Percentiles rank a stretch among this genome's conserved stretches.
Conservation (phyloP, 2,888 invertebrate genomes). For the Stegana nigrithorax region DNA sequence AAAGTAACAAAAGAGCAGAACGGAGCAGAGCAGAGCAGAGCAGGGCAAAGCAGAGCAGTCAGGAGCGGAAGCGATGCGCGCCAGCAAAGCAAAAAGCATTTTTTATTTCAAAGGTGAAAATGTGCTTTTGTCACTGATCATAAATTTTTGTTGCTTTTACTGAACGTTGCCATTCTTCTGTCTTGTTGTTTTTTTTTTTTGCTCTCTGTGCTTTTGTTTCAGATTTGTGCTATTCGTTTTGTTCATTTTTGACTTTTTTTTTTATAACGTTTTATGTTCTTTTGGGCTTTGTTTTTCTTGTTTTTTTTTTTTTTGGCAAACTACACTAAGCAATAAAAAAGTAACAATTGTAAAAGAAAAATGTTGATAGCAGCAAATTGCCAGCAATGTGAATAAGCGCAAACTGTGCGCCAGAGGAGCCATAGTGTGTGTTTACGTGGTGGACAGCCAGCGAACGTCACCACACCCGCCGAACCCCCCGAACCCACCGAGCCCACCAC, state of each 20-base stretch:
- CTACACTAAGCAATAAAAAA: conserved; percentile 46
- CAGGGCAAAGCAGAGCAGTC: neutral
- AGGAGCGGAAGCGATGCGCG: neutral
- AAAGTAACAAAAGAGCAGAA: conserved; percentile 43
- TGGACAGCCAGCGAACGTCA: neutral
- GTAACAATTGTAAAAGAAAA: conserved; percentile 45
- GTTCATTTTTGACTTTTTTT: neutral
- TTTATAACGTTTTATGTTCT: too few relatives aligned
- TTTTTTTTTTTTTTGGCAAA: neutral
- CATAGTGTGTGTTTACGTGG: neutral
- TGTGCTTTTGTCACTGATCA: conserved; percentile 60
- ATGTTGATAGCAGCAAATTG: conserved; percentile 39
- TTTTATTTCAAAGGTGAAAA: conserved; percentile 55
- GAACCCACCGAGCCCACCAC: neutral
- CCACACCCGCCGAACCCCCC: too few relatives aligned
- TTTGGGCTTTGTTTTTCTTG: neutral
- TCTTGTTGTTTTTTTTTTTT: conserved; percentile 1
- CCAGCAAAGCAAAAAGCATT: conserved; percentile 25
- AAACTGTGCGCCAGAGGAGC: too few relatives aligned
- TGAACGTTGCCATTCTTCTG: conserved; percentile 25
- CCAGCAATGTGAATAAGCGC: conserved; percentile 8
- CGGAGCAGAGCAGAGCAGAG: conserved; percentile 47
- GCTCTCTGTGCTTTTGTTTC: conserved; percentile 4
- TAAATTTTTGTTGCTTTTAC: conserved; percentile 42
- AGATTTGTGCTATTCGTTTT: too few relatives aligned